Base-by-base conservation (phyloP, 2,888 invertebrate species). In the Polietes domitor region DNA sequence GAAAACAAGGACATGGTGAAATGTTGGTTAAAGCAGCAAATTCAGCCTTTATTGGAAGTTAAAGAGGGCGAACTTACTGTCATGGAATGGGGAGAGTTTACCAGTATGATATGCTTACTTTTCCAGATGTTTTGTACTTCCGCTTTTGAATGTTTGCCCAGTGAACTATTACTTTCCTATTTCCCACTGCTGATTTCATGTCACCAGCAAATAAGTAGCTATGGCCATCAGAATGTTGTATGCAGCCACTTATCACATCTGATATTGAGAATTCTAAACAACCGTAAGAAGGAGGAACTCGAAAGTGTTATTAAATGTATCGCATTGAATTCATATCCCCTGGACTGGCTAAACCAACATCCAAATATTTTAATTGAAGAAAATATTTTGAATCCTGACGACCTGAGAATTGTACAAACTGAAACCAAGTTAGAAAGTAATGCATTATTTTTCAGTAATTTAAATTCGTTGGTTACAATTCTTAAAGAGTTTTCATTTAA, bases 41-140 rank as follows among this genome's bases (percentile, higher is more conserved):
- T 92, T 77, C 74, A 88, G n/a, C 82, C 86, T 0, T 73, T 92
- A 3, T 80, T 80, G 0, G 43, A 84, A 0, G 91, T 92, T 0
- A 83, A 87, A 0, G 89, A 90, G 37, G 15, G 85, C 41, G 90
- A 91, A 1, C 58, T 90, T 0, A 88, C 92, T 6, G 71, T 92
- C 0, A 89, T 92, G 89, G 91, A 92, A 7, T 83, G 89, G 41
- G 43, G 65, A 0, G 89, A 90, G 24, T 87, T 92, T 10, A 71
- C 85, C 7, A 65, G 76, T 2, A 82, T 87, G 2, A 84, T 91
- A 15, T 85, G 86, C 0, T 76, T 89, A n/a, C 82, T 89, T 72
- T 89, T 89, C 61, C 89, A 88, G 2, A 87, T 90, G 0, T 92
- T 92, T 77, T 91, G 91, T 72, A 88, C 88, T n/a, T 91, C 92